Base-by-base conservation (phyloP, 37 sponge, comb jelly and placozoan genomes). In the Tethya wilhelma region DNA sequence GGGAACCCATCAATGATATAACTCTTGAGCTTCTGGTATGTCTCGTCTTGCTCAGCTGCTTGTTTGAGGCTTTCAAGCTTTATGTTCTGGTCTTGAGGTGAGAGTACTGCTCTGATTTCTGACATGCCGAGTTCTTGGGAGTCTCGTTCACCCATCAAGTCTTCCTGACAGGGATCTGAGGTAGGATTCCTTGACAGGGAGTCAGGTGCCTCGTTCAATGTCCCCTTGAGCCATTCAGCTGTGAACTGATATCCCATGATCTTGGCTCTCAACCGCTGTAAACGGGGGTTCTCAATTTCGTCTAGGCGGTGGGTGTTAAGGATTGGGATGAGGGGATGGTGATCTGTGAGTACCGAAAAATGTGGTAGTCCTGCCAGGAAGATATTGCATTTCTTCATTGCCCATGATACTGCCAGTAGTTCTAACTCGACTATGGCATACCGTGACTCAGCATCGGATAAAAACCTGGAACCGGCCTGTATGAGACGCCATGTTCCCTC, bases 221-320 rank as follows among this genome's bases (percentile, higher is more conserved):
- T 45, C 2, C 80, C 80, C 33, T 79, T 79, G 38, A 44, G 4
- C 80, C 80, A 68, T 49, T 67, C 40, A 2, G 79, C 46, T 44
- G 67, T 66, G 67, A 78, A 78, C 33, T 25, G 44, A 53, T 78
- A 66, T 4, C 38, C 66, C 79, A 78, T 80, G 44, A 80, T 39
- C 71, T 46, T 33, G 41, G 59, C n/a, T 42, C 39, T 56, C 59
- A 69, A 62, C 7, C 81, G 59, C 39, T 80, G 81, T 4, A 80
- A 59, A 7, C 71, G 71, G 7, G 60, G 81, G 42, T 80, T 80
- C 26, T 80, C 81, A 36, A 79, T 79, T 57, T 79, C 69, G 39
- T 69, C 81, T 25, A 80, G 44, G 28, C 42, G 59, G 29, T 69
- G 64, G 42, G 17, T 69, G 64, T 73, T 83, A 33, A 83, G 75